Evolutionary conservation across 2,797 vertebrate species (phyloP), one percentile per base, ranked within the genome.

Genomic region (Lophura swinhoii): DNA sequence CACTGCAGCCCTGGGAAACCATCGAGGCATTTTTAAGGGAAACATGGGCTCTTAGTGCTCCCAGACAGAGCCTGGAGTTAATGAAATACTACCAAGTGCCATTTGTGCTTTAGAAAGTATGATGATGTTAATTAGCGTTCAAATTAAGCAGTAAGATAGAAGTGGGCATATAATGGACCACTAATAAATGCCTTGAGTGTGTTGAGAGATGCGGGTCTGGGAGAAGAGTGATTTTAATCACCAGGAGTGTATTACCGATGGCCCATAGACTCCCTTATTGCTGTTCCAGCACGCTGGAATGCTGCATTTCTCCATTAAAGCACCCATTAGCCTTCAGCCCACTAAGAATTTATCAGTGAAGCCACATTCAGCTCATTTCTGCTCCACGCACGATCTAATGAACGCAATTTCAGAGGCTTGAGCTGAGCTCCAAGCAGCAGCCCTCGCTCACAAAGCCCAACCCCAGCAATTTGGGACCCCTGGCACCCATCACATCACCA

Each of bases 171-270:
- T 95, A 96, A 95, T 90, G 95, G 89, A 85, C 59, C 53, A 11
- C 93, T 95, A 96, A 96, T 94, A 91, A 93, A 97, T 88, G 94
- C 59, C 58, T 88, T 60, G 88, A 96, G 74, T 85, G 43, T 37
- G 86, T 92, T 96, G 88, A 88, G 87, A 97, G 84, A 92, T 0
- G 10, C 7, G 3, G 87, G 95, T 94, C 96, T 96, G 91, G 97
- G 89, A 91, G 87, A 96, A 94, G 96, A 96, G 94, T 86, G 91
- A 93, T 92, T 97, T 97, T 98, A 97, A 98, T 97, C 96, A 97
- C 94, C 84, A 91, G 88, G 92, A 94, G 91, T 95, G 63, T 96
- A 96, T 96, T 96, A 97, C 97, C 94, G 94, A 96, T 93, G 95
- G 94, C 89, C 96, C 94, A 97, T 97, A 93, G 97, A 95, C 87